Percentiles rank a stretch among this genome's conserved stretches.
Conservation (phyloP, 2,113 vertebrate species). For the Columbina picui region DNA sequence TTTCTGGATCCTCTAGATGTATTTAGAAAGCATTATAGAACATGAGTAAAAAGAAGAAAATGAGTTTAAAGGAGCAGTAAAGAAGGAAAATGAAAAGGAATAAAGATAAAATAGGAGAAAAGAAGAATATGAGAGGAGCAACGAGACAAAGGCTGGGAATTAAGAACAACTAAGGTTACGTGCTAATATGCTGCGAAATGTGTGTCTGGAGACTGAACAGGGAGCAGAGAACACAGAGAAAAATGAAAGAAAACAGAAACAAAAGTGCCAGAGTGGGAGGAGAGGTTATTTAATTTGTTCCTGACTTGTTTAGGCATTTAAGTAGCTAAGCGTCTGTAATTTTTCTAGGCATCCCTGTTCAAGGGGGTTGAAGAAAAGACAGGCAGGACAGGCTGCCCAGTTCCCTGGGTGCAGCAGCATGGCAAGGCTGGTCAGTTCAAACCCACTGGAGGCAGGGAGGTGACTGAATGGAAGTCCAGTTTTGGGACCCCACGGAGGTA, state of each 20-base stretch:
- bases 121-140: background rate
- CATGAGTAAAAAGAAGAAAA: background rate
- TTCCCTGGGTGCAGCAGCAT: background rate
- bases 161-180: background rate
- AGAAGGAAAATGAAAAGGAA: background rate
- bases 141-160: background rate
- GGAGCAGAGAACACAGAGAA: background rate
- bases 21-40: background rate
- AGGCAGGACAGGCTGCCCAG: background rate
- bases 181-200: constrained; percentile 17
- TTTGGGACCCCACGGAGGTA: background rate
- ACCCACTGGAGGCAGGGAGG: background rate
- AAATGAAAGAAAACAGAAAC: background rate
- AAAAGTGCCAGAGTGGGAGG: background rate
- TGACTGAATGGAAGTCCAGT: background rate
- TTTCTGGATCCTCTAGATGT: background rate
- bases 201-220: background rate
- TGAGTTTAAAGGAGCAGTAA: background rate
- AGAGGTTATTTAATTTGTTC: background rate
- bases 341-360: background rate
- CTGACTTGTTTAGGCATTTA: constrained; percentile 18
- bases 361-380: background rate
- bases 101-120: background rate
- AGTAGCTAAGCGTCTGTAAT: background rate
- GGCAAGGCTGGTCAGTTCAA: background rate